A percentile compares a stretch with the other conserved stretches of the same genome.
These are phyloP conservation scores for Hippocampus barbouri DNA, from an alignment of 2,113 vertebrate genomes.

Conservation along the genomic window DNA sequence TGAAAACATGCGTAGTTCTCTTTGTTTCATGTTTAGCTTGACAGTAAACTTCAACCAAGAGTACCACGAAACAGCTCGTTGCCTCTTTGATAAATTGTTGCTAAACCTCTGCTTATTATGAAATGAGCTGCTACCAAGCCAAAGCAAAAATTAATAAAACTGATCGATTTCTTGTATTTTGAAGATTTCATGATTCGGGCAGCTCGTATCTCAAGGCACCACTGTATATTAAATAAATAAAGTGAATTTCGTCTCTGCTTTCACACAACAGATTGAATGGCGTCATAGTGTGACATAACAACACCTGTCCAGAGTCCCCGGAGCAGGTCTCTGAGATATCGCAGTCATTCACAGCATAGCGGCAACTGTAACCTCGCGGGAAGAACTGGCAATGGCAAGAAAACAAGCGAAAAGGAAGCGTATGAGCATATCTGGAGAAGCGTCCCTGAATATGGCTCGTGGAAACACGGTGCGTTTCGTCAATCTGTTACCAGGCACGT, in stretches of 20 bases:
- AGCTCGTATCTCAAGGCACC: too few relatives aligned
- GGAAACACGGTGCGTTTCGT: not conserved
- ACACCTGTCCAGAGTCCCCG: conserved; percentile 94
- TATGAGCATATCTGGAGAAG: not conserved
- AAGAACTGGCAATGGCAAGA: conserved; percentile 81
- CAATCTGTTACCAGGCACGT: conserved; percentile 83
- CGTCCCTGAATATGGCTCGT: not conserved
- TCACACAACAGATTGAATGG: not conserved
- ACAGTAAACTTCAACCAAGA: too few relatives aligned
- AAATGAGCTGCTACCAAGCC: too few relatives aligned
- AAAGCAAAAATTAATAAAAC: too few relatives aligned
- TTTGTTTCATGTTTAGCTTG: too few relatives aligned
- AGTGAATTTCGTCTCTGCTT: not conserved
- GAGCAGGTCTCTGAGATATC: conserved; percentile 93
- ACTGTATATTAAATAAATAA: too few relatives aligned
- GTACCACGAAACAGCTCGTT: too few relatives aligned
- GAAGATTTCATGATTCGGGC: not conserved
- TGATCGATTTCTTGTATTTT: too few relatives aligned
- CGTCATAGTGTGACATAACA: conserved; percentile 3
- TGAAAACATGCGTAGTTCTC: too few relatives aligned
- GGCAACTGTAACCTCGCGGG: conserved; percentile 87
- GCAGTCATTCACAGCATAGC: conserved; percentile 90
- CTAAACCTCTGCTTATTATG: too few relatives aligned
- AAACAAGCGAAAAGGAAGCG: conserved; percentile 13
- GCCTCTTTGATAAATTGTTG: too few relatives aligned